Evolutionary conservation across 2,888 invertebrate species (phyloP).

Genomic region (Drosophila neotestacea): DNA sequence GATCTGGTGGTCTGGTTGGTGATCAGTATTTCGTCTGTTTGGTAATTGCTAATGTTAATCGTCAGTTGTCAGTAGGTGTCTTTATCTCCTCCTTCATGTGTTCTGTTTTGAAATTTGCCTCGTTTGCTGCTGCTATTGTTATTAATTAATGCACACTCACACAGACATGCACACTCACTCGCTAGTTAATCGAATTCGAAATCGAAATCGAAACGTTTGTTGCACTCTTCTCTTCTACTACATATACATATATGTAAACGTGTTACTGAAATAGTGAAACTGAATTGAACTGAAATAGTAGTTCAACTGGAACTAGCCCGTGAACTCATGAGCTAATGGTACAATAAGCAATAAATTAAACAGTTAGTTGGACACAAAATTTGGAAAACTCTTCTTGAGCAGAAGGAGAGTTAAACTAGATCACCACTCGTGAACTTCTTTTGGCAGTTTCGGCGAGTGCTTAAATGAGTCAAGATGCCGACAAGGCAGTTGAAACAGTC

Average conservation of each 20-base stretch:
- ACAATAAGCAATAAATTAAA: neutral
- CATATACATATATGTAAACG: neutral
- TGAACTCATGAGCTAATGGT: neutral
- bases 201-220: neutral
- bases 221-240: neutral
- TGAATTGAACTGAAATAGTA: neutral
- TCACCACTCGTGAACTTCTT: neutral
- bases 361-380: neutral
- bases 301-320: neutral
- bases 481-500: slow-evolving; percentile 45
- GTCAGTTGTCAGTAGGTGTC: slow-evolving; percentile 53
- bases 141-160: slow-evolving; percentile 17
- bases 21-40: slow-evolving; percentile 19
- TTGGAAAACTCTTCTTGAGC: neutral
- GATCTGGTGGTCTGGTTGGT: slow-evolving; percentile 21
- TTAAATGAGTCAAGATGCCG: slow-evolving; percentile 84
- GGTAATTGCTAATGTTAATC: slow-evolving; percentile 27
- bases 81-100: neutral
- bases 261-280: neutral
- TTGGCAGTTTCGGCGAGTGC: neutral
- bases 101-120: slow-evolving; percentile 62
- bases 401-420: slow-evolving; percentile 2
- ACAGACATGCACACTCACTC: slow-evolving; percentile 1
- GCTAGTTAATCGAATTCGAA: no score
- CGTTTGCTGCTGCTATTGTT: slow-evolving; percentile 45